These are phyloP conservation scores for Heterochromis multidens DNA, from an alignment of 2,113 vertebrate genomes.

Conservation along the genomic window DNA sequence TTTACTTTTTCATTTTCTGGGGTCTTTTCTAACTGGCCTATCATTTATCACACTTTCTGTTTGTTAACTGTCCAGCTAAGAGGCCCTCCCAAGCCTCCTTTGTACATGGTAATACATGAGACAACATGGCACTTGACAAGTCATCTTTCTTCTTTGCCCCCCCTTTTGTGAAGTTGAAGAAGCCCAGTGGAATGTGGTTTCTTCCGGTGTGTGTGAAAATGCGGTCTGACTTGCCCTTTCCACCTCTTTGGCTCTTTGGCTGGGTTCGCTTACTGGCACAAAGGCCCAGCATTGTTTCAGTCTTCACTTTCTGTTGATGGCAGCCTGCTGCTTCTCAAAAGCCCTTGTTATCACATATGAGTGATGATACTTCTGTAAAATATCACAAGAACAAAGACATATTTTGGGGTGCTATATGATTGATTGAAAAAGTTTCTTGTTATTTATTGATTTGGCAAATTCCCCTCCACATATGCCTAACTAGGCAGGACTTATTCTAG, in stretches of 20 bases:
- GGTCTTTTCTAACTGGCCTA: neutral
- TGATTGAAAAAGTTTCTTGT: neutral
- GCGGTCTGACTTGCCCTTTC: constrained; percentile 29
- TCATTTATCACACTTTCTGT: constrained; percentile 11
- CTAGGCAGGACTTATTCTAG: neutral
- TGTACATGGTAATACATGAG: constrained; percentile 29
- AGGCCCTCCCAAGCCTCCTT: constrained; percentile 7
- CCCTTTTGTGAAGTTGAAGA: constrained; percentile 21
- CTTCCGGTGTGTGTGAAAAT: constrained; percentile 41
- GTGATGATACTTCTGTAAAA: constrained; percentile 20
- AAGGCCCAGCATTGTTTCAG: constrained; percentile 50
- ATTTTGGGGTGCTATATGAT: neutral
- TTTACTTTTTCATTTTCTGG: neutral
- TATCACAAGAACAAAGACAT: constrained; percentile 11
- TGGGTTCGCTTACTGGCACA: constrained; percentile 38
- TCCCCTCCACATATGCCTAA: neutral
- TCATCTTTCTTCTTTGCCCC: constrained; percentile 36
- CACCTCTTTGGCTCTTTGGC: constrained; percentile 44
- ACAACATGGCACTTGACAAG: constrained; percentile 44
- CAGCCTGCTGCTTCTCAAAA: constrained; percentile 29
- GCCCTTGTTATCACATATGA: constrained; percentile 8
- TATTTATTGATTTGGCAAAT: neutral
- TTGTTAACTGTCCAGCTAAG: constrained; percentile 30
- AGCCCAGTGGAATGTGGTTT: constrained; percentile 41
- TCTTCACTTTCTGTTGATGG: constrained; percentile 25